phyloP scores from a whole-genome alignment of 1,140 invertebrate species.

The Aphelinus certus region DNA sequence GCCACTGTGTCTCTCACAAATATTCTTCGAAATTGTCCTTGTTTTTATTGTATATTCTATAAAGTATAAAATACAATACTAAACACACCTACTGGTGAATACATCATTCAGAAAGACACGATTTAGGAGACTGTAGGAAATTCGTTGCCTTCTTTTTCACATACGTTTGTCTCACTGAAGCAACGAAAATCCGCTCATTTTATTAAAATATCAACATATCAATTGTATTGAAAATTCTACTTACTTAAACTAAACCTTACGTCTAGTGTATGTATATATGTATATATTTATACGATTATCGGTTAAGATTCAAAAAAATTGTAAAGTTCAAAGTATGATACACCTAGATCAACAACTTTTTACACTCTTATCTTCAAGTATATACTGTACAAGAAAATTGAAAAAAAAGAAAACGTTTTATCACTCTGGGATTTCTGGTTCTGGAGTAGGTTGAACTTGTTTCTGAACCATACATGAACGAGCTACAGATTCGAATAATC shows the following conservation, averaged over 20 bases:
- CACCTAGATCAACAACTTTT: constrained; percentile 64
- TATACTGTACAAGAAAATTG: constrained; percentile 61
- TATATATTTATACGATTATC: constrained; percentile 48
- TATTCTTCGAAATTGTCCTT: constrained; percentile 49
- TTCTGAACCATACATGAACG: constrained; percentile 92
- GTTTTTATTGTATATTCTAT: constrained; percentile 45
- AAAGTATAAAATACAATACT: constrained; percentile 54
- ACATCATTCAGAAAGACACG: constrained; percentile 58
- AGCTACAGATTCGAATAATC: constrained; percentile 92
- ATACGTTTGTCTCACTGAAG: constrained; percentile 52
- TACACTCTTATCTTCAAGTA: constrained; percentile 60
- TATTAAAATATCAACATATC: constrained; percentile 57
- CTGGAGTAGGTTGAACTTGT: constrained; percentile 68
- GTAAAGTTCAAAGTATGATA: constrained; percentile 56
- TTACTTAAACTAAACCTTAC: constrained; percentile 34
- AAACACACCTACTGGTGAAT: constrained; percentile 49
- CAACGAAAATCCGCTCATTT: constrained; percentile 46
- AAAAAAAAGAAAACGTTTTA: constrained; percentile 59
- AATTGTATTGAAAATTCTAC: constrained; percentile 43
- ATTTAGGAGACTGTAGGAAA: constrained; percentile 56
- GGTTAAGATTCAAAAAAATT: constrained; percentile 38
- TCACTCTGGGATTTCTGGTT: constrained; percentile 71
- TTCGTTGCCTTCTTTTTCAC: constrained; percentile 53
- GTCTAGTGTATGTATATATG: constrained; percentile 40
- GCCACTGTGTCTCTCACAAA: constrained; percentile 48